phyloP scores from a whole-genome alignment of 92 coral and sea anemone genomes.

The Siderastrea radians region DNA sequence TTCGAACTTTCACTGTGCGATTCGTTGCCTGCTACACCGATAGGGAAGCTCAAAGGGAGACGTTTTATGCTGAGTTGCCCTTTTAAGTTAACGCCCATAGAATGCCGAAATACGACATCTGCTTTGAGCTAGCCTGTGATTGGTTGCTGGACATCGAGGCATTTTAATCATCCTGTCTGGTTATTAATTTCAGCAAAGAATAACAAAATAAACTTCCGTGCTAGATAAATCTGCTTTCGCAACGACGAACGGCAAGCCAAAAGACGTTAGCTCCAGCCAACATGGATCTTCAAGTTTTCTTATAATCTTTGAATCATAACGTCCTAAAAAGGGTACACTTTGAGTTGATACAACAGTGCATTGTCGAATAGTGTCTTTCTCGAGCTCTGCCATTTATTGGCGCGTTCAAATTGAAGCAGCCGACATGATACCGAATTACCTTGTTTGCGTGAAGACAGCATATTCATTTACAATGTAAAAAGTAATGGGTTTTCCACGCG shows the following conservation, averaged over 20 bases:
- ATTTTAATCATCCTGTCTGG: neutral
- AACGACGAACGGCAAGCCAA: neutral
- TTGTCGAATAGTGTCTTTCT: neutral
- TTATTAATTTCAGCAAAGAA: slow-evolving; percentile 3
- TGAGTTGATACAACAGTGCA: neutral
- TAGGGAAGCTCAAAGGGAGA: neutral
- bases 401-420: neutral
- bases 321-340: neutral
- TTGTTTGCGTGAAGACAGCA: neutral
- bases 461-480: neutral
- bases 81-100: slow-evolving; percentile 36
- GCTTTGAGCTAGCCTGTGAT: neutral
- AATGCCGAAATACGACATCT: neutral
- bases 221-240: slow-evolving; percentile 34
- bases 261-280: neutral
- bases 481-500: neutral
- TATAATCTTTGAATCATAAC: neutral
- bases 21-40: neutral
- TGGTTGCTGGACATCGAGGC: slow-evolving; percentile 36
- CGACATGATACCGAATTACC: neutral
- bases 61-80: slow-evolving; percentile 12
- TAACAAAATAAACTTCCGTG: slow-evolving; percentile 24
- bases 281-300: neutral
- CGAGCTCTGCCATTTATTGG: neutral
- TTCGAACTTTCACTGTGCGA: neutral